These are phyloP conservation scores for Phylloscopus trochiloides DNA, from an alignment of 2,113 vertebrate genomes.

Conservation along the genomic window DNA sequence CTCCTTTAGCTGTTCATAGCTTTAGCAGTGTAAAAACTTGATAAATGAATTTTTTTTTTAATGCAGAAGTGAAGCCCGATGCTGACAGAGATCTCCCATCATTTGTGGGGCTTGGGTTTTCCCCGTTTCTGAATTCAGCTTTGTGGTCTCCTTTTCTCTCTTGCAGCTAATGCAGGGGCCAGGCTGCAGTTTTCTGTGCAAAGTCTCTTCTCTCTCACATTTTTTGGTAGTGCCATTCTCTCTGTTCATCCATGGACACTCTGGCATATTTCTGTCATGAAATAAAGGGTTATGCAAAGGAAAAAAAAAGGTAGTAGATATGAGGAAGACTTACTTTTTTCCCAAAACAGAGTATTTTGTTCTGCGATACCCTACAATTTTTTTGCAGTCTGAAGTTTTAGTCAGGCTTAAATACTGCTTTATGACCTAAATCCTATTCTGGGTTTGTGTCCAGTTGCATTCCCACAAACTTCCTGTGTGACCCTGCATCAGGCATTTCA, in stretches of 20 bases:
- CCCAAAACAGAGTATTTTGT: not conserved
- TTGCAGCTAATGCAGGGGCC: not conserved
- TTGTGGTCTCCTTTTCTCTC: not conserved
- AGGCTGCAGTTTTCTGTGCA: not conserved
- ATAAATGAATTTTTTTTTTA: not conserved
- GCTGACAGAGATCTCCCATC: not conserved
- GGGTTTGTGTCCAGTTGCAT: not conserved
- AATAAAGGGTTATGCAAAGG: not conserved
- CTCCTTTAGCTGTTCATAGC: not conserved
- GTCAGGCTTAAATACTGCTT: not conserved
- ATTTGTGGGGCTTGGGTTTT: not conserved
- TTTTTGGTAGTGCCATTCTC: not conserved
- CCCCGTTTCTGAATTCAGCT: not conserved
- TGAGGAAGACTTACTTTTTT: not conserved
- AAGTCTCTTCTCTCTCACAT: not conserved
- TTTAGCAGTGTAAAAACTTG: not conserved
- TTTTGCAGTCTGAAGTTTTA: not conserved
- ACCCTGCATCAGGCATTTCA: not conserved
- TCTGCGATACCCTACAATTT: not conserved
- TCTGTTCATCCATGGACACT: not conserved
- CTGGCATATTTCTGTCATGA: not conserved
- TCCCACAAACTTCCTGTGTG: conserved; percentile 35
- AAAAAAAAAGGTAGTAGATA: not conserved
- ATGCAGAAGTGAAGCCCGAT: not conserved
- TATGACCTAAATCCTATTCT: not conserved